phyloP scores from a whole-genome alignment of 2,888 invertebrate species.

The Athalia rosae region DNA sequence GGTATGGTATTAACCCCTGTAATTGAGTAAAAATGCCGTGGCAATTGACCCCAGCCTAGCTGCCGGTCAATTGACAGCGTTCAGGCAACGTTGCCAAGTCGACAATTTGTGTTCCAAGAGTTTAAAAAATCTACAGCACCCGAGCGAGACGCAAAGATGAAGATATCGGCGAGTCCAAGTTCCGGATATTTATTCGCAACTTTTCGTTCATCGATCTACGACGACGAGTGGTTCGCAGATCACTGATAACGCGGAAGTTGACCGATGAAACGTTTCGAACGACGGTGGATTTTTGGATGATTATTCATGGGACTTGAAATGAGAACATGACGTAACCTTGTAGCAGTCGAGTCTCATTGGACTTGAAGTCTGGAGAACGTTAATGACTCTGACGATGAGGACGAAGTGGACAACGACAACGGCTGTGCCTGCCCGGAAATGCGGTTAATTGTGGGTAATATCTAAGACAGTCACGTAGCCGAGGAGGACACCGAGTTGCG shows the following conservation, averaged over 20 bases:
- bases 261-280: too few relatives aligned
- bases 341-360: too few relatives aligned
- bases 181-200: too few relatives aligned
- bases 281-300: too few relatives aligned
- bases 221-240: too few relatives aligned
- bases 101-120: not conserved
- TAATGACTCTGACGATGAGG: not conserved
- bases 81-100: constrained; percentile 63
- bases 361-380: too few relatives aligned
- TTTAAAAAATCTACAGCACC: not conserved
- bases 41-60: constrained; percentile 70
- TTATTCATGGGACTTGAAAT: too few relatives aligned
- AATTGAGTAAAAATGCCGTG: constrained; percentile 40
- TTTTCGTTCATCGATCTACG: too few relatives aligned
- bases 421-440: constrained; percentile 31
- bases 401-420: not conserved
- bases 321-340: too few relatives aligned
- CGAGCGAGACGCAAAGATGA: too few relatives aligned
- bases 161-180: too few relatives aligned
- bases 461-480: constrained; percentile 40
- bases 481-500: constrained; percentile 25
- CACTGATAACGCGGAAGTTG: too few relatives aligned
- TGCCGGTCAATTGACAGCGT: constrained; percentile 71
- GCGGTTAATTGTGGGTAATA: constrained; percentile 41
- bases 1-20: constrained; percentile 39